phyloP scores from a whole-genome alignment of 1,140 invertebrate species.

The Teleopsis dalmanni region DNA sequence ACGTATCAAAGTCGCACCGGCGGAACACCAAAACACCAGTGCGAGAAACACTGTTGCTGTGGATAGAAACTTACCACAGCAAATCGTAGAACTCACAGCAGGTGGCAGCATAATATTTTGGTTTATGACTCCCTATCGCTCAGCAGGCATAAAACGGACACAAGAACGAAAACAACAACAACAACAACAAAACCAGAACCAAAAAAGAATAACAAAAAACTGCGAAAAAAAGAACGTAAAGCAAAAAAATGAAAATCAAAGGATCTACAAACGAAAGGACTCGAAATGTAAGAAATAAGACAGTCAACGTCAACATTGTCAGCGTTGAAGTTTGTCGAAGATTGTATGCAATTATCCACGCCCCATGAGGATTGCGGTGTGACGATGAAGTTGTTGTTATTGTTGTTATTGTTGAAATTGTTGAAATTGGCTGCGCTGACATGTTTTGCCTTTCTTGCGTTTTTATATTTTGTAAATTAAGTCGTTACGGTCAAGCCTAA shows the following conservation, averaged over 20 bases:
- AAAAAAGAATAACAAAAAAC: background rate
- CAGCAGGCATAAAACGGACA: slow-evolving; percentile 9
- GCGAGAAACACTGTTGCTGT: slow-evolving; percentile 1
- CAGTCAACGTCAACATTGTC: slow-evolving; percentile 1
- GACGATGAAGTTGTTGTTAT: slow-evolving; percentile 22
- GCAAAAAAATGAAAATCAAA: background rate
- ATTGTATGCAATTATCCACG: background rate
- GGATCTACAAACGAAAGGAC: background rate
- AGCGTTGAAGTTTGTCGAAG: background rate
- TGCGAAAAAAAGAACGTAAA: background rate
- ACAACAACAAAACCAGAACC: background rate
- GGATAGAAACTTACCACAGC: slow-evolving; percentile 37
- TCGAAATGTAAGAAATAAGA: background rate
- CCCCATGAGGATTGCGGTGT: background rate
- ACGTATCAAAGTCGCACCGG: slow-evolving; percentile 22
- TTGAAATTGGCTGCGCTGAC: slow-evolving; percentile 13
- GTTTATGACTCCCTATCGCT: slow-evolving; percentile 22
- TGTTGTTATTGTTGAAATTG: too few relatives aligned
- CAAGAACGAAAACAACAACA: too few relatives aligned
- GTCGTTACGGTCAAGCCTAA: slow-evolving; percentile 33
- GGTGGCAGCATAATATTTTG: slow-evolving; percentile 43
- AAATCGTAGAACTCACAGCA: slow-evolving; percentile 35
- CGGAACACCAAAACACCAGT: slow-evolving; percentile 5
- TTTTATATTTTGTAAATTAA: slow-evolving; percentile 25
- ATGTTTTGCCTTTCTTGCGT: slow-evolving; percentile 14